phyloP scores from a whole-genome alignment of 2,888 invertebrate genomes.

The Nycteola revayana region DNA sequence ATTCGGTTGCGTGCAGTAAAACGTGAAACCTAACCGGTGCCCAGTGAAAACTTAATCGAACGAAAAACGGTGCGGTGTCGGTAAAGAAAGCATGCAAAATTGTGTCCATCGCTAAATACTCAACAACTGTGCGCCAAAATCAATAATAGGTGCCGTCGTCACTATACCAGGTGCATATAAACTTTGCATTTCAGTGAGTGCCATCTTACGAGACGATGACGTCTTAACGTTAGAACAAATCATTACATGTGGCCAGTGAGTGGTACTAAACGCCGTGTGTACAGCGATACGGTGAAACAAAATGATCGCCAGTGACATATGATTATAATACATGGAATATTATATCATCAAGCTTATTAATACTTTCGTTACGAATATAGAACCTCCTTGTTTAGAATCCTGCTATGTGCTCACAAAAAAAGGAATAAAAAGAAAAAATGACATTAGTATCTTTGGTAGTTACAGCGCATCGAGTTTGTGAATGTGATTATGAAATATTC shows the following conservation, averaged over 20 bases:
- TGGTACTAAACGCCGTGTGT: slow-evolving; percentile 65
- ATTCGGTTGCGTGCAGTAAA: slow-evolving; percentile 52
- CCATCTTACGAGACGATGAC: slow-evolving; percentile 67
- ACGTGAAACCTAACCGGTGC: slow-evolving; percentile 74
- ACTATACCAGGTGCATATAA: slow-evolving; percentile 79
- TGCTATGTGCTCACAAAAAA: slow-evolving; percentile 80
- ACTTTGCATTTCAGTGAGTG: slow-evolving; percentile 83
- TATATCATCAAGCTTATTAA: slow-evolving; percentile 77
- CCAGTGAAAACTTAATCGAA: slow-evolving; percentile 72
- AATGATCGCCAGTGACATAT: slow-evolving; percentile 57
- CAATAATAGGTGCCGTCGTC: slow-evolving; percentile 80
- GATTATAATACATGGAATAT: slow-evolving; percentile 61
- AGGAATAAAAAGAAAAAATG: slow-evolving; percentile 74
- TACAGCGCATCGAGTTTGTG: slow-evolving; percentile 44
- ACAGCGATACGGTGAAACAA: slow-evolving; percentile 58
- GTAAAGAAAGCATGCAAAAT: slow-evolving; percentile 81
- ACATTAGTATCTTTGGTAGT: slow-evolving; percentile 70
- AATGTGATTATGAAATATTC: slow-evolving; percentile 38
- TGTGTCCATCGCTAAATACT: slow-evolving; percentile 82
- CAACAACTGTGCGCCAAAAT: slow-evolving; percentile 82
- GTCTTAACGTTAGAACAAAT: slow-evolving; percentile 70
- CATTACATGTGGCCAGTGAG: slow-evolving; percentile 88
- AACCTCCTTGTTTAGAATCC: slow-evolving; percentile 79
- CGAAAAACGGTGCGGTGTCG: slow-evolving; percentile 79
- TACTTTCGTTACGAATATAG: slow-evolving; percentile 73